A percentile compares a stretch with the other conserved stretches of the same genome.
Conservation (phyloP, 1,140 invertebrate species). For the Temnothorax nylanderi region DNA sequence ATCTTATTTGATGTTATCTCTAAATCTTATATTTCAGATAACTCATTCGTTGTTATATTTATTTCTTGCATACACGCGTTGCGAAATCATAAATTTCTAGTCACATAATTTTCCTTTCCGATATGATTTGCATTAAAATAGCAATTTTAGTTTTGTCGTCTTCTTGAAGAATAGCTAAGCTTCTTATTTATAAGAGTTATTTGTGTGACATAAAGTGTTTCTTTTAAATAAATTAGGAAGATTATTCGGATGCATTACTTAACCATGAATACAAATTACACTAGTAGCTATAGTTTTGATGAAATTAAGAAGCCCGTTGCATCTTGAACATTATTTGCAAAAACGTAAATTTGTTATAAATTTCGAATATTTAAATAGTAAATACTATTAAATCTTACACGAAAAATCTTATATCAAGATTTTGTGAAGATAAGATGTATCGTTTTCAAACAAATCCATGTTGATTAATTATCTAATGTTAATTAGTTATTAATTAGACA, state of each 20-base stretch:
- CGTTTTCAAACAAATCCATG: not conserved
- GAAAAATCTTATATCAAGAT: not conserved
- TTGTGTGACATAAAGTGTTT: not conserved
- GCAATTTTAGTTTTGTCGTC: not conserved
- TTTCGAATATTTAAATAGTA: conserved; percentile 7
- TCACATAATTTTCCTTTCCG: not conserved
- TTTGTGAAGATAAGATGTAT: not conserved
- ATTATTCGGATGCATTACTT: not conserved
- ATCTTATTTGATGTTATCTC: not conserved
- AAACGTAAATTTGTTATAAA: conserved; percentile 13
- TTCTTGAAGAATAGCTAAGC: not conserved
- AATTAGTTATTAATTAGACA: conserved; percentile 22
- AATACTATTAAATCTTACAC: not conserved
- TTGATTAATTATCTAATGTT: not conserved
- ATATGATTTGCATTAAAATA: not conserved
- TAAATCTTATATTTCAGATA: not conserved
- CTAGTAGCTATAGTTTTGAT: not conserved
- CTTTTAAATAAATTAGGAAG: not conserved
- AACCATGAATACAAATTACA: not conserved
- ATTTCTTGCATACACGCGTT: not conserved
- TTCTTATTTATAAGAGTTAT: conserved; percentile 19
- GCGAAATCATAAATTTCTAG: not conserved
- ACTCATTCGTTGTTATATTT: not conserved
- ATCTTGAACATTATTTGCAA: not conserved
- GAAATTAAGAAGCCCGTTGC: not conserved